Evolutionary conservation across 92 coral and sea anemone species (phyloP), one percentile per base, ranked within the genome.

Genomic region (Porites rus): DNA sequence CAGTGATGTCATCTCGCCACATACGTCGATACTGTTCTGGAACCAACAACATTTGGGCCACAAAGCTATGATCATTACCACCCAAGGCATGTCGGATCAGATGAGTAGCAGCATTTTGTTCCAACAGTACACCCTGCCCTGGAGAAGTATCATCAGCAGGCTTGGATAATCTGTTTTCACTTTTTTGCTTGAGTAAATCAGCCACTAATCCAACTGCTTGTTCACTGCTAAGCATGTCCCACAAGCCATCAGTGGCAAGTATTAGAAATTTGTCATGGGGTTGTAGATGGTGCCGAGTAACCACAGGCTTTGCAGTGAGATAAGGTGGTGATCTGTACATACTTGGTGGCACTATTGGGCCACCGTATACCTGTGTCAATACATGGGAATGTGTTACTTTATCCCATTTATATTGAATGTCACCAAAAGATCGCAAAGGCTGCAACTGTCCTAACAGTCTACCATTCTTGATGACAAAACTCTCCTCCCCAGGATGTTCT

Each of bases 1-100:
- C 98, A 71, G 99, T 95, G 52, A 97, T 97, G 79, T 97, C 99
- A 84, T 97, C 99, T 88, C 99, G 91, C 95, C 98, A 93, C 92
- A 93, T 96, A 11, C 99, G 93, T 51, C 99, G 84, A 66, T 95
- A 90, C 67, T 97, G 98, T 64, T 93, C 98, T 67, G 99, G 97
- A n/a, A 94, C 99, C 72, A 92, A 82, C 69, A 97, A 79, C 93
- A 97, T 91, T 81, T 92, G 98, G 28, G 98, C 95, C 10, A 97
- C 99, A 92, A 92, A 92, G 61, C 88, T 91, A 60, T 97, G 97
- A 87, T 97, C 99, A 86, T 93, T 91, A 20, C 99, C 99, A 51
- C 99, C 99, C 56, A 97, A 77, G 64, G 99, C 98, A 87, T 96
- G 95, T 58, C 98, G 95, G 56, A 97, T 95, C 60, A 97, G 93